Evolutionary conservation across 1,140 invertebrate genomes (phyloP).

Genomic region (Cardiocondyla obscurior): DNA sequence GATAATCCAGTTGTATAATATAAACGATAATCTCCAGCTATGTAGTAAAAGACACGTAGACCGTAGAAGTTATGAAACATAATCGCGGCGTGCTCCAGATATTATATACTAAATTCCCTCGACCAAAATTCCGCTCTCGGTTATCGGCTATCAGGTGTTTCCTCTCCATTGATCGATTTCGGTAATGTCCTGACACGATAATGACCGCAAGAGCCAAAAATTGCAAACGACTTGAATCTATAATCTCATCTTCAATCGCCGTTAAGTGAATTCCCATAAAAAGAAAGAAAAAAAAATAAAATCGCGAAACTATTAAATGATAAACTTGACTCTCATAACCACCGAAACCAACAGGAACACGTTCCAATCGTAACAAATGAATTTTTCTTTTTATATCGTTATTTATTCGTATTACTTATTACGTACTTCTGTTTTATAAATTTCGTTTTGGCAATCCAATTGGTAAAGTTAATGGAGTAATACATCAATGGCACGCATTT

Average conservation of each 20-base stretch:
- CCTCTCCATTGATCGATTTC: slow-evolving; percentile 58
- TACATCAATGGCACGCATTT: slow-evolving; percentile 14
- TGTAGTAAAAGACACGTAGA: slow-evolving; percentile 19
- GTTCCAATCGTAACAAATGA: background rate
- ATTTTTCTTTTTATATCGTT: too few relatives aligned
- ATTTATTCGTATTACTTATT: background rate
- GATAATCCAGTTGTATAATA: slow-evolving; percentile 10
- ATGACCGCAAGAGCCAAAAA: slow-evolving; percentile 33
- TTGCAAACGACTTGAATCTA: background rate
- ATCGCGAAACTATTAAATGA: background rate
- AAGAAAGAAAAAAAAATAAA: too few relatives aligned
- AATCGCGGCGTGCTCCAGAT: slow-evolving; percentile 22
- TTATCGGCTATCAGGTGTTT: slow-evolving; percentile 52
- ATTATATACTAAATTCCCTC: slow-evolving; percentile 48
- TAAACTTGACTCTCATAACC: background rate
- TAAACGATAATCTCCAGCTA: slow-evolving; percentile 25
- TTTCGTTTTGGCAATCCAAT: background rate
- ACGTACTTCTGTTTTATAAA: background rate
- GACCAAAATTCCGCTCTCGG: slow-evolving; percentile 30
- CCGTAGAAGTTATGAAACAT: slow-evolving; percentile 24
- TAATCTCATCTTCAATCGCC: background rate
- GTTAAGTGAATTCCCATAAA: background rate
- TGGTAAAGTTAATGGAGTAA: slow-evolving; percentile 11
- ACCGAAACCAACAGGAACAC: background rate
- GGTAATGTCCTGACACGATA: slow-evolving; percentile 50